Evolutionary conservation across 2,113 vertebrate species (phyloP).

Genomic region (Paracanthobrama guichenoti): DNA sequence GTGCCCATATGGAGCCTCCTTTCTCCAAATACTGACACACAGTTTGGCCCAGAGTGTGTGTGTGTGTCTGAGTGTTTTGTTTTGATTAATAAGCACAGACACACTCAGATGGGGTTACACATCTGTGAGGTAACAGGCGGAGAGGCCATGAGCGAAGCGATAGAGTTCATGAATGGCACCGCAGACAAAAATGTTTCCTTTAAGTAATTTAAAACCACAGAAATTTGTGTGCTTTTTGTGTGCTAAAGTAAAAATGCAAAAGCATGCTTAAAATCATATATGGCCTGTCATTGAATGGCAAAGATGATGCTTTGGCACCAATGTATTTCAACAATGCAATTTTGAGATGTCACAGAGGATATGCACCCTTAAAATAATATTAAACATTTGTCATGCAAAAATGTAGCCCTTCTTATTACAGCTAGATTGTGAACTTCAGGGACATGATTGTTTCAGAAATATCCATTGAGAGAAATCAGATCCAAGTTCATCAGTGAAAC

Average conservation of each 20-base stretch:
- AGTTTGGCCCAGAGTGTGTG: conserved; percentile 18
- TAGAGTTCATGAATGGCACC: conserved; percentile 40
- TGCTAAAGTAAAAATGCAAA: neutral
- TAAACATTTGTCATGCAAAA: neutral
- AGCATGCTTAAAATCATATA: neutral
- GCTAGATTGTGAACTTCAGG: neutral
- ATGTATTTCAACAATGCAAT: neutral
- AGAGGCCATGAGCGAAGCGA: conserved; percentile 33
- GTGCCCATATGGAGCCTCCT: conserved; percentile 57
- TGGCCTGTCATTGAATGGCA: neutral
- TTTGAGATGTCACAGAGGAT: neutral
- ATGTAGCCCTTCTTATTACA: neutral
- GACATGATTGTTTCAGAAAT: neutral
- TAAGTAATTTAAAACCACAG: conserved; percentile 26
- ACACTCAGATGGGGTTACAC: conserved; percentile 50
- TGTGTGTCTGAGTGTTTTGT: conserved; percentile 5
- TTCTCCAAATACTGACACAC: conserved; percentile 54
- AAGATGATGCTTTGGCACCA: neutral
- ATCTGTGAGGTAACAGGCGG: conserved; percentile 57
- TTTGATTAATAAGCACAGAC: conserved; percentile 55
- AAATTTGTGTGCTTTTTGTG: neutral
- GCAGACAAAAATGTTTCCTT: conserved; percentile 19
- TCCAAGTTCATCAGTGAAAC: neutral
- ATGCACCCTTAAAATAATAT: neutral
- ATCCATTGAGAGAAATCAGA: neutral